phyloP scores from a whole-genome alignment of 1,140 invertebrate species.

The Pseudomyrmex dendroicus region DNA sequence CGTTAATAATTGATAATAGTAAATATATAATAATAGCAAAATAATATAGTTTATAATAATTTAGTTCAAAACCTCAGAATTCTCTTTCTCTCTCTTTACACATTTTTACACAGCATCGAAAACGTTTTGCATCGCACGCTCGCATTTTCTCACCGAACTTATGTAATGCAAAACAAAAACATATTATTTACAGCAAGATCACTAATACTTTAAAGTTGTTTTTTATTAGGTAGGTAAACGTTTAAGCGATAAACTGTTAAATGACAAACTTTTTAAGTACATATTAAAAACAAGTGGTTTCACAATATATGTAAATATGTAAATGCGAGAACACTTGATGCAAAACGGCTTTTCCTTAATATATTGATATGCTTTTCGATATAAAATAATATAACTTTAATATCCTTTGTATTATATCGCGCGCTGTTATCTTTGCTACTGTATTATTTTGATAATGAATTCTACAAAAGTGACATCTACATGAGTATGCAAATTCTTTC shows the following conservation, averaged over 20 bases:
- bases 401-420: slow-evolving; percentile 26
- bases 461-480: slow-evolving; percentile 39
- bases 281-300: slow-evolving; percentile 4
- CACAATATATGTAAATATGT: slow-evolving; percentile 6
- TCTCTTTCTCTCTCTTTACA: slow-evolving; percentile 20
- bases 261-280: not conserved
- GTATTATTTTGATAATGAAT: slow-evolving; percentile 48
- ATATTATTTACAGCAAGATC: slow-evolving; percentile 42
- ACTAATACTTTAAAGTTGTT: not conserved
- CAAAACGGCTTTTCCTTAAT: slow-evolving; percentile 37
- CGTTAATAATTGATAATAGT: slow-evolving; percentile 9
- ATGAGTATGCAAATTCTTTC: slow-evolving; percentile 43
- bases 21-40: slow-evolving; percentile 43
- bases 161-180: slow-evolving; percentile 9
- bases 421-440: slow-evolving; percentile 43
- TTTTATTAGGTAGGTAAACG: no score
- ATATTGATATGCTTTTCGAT: slow-evolving; percentile 20
- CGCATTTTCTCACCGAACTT: slow-evolving; percentile 5
- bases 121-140: slow-evolving; percentile 33
- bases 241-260: slow-evolving; percentile 13
- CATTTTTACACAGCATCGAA: slow-evolving; percentile 41
- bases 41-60: slow-evolving; percentile 49
- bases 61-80: slow-evolving; percentile 6
- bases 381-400: slow-evolving; percentile 48
- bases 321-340: slow-evolving; percentile 30